phyloP scores from a whole-genome alignment of 2,797 vertebrate species.

The Diglossa cyanea region DNA sequence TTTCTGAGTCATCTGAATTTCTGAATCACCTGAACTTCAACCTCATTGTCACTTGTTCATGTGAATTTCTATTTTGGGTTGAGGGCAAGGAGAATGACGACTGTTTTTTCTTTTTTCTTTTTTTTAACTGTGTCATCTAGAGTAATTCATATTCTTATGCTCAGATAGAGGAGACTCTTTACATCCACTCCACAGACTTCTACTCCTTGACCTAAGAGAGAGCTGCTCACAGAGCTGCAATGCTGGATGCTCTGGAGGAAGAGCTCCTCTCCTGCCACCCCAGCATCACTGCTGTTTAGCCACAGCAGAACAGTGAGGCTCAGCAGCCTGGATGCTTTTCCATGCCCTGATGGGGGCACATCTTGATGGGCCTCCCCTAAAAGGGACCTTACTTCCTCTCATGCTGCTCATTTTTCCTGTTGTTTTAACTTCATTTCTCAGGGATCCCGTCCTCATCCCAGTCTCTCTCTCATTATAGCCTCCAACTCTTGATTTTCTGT shows the following conservation, averaged over 20 bases:
- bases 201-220: neutral
- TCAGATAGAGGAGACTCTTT: neutral
- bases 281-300: neutral
- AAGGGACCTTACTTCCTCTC: neutral
- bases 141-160: neutral
- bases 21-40: conserved; percentile 56
- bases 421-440: neutral
- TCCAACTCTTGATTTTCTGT: neutral
- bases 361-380: neutral
- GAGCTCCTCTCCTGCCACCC: neutral
- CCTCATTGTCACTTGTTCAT: neutral
- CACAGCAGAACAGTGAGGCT: neutral
- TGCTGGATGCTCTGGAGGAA: neutral
- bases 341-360: neutral
- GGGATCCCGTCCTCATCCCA: neutral
- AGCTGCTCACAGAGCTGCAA: neutral
- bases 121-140: neutral
- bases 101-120: neutral
- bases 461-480: neutral
- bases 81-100: neutral
- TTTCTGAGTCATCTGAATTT: conserved; percentile 49
- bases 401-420: neutral
- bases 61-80: neutral
- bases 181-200: neutral
- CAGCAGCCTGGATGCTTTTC: neutral